Percentiles rank a stretch among this genome's conserved stretches.
Conservation (phyloP, 2,113 vertebrate genomes). For the Dasyurus viverrinus region DNA sequence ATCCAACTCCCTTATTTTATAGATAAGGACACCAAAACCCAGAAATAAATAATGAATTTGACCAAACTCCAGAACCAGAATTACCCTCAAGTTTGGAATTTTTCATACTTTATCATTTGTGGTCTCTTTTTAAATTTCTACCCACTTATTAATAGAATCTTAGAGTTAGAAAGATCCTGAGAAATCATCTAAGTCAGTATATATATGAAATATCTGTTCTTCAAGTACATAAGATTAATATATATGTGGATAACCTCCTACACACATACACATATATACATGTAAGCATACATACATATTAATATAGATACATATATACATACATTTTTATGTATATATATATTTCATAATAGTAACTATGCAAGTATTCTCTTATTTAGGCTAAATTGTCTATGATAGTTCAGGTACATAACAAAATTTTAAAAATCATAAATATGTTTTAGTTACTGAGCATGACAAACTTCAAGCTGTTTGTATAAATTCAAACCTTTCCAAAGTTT, state of each 20-base stretch:
- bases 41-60: background rate
- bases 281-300: background rate
- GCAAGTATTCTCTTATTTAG: background rate
- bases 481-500: background rate
- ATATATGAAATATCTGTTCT: background rate
- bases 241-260: background rate
- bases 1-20: background rate
- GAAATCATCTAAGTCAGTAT: background rate
- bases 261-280: background rate
- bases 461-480: background rate
- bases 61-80: background rate
- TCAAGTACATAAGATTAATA: background rate
- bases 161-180: background rate
- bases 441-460: background rate
- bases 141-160: background rate
- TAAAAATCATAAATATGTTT: background rate
- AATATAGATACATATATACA: background rate
- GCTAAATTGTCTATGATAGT: background rate
- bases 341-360: too few species aligned
- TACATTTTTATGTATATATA: background rate
- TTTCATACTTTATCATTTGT: background rate
- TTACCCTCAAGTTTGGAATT: background rate
- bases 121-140: background rate
- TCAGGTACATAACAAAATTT: background rate
- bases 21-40: background rate